Evolutionary conservation across 2,113 vertebrate genomes (phyloP).

Genomic region (Apteryx owenii): DNA sequence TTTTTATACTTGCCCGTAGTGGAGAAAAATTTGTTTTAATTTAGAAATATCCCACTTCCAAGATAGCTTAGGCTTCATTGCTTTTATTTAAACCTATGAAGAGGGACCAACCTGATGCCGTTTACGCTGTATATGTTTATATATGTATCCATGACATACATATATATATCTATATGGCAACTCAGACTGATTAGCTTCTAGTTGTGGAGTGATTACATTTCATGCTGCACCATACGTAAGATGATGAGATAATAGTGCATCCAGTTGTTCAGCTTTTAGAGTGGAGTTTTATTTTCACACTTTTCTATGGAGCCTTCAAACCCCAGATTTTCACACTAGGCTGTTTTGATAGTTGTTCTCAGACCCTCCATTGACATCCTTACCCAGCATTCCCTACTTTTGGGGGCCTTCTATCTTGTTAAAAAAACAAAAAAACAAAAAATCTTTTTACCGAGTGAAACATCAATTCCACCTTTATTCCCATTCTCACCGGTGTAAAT

Average conservation of each 20-base stretch:
- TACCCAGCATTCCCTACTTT: constrained; percentile 84
- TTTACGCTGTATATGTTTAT: constrained; percentile 64
- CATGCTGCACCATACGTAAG: constrained; percentile 39
- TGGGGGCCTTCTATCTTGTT: constrained; percentile 87
- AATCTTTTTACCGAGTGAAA: constrained; percentile 89
- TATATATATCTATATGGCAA: constrained; percentile 62
- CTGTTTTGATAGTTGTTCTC: constrained; percentile 77
- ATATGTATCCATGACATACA: constrained; percentile 63
- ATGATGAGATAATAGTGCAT: constrained; percentile 34
- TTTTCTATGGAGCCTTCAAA: constrained; percentile 75
- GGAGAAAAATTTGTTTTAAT: neutral
- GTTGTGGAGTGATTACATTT: constrained; percentile 31
- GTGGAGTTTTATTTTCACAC: constrained; percentile 65
- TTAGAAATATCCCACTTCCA: neutral
- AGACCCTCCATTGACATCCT: constrained; percentile 77
- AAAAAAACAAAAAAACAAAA: constrained; percentile 75
- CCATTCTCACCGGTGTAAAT: constrained; percentile 93
- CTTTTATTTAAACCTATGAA: constrained; percentile 4
- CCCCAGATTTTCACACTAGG: constrained; percentile 74
- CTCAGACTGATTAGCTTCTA: constrained; percentile 39
- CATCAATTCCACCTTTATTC: constrained; percentile 85
- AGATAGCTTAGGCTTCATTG: constrained; percentile 27
- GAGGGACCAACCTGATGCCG: constrained; percentile 54
- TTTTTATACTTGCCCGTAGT: neutral
- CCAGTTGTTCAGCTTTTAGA: constrained; percentile 57